Evolutionary conservation across 1,140 invertebrate genomes (phyloP).

Genomic region (Andricus grossulariae): DNA sequence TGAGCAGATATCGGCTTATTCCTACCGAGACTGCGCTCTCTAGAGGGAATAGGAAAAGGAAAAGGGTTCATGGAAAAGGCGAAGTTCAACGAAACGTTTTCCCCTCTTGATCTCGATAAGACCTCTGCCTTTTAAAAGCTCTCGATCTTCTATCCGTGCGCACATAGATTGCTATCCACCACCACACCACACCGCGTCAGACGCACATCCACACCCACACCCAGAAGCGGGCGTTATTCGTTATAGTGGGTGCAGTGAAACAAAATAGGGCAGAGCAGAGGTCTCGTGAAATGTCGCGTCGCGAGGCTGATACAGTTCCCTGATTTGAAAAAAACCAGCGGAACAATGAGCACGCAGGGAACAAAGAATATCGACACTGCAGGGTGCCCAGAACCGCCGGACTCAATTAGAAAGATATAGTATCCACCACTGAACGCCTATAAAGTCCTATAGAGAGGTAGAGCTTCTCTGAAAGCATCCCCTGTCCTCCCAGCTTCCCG

Average conservation of each 20-base stretch:
- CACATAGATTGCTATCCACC: constrained; percentile 11
- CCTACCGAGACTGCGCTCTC: neutral
- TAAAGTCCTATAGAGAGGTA: neutral
- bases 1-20: neutral
- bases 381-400: constrained; percentile 40
- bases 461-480: constrained; percentile 24
- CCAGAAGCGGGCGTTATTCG: neutral
- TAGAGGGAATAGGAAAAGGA: neutral
- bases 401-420: constrained; percentile 49
- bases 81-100: constrained; percentile 28
- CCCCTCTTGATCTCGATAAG: constrained; percentile 27
- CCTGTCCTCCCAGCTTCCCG: neutral
- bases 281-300: constrained; percentile 41
- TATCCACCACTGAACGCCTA: constrained; percentile 7
- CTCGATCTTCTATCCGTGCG: constrained; percentile 2
- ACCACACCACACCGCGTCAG: neutral
- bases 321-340: constrained; percentile 45
- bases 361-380: constrained; percentile 48
- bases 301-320: constrained; percentile 41
- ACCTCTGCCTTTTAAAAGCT: constrained; percentile 28
- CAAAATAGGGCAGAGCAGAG: constrained; percentile 43
- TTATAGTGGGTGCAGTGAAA: neutral
- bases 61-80: constrained; percentile 23
- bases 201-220: neutral
- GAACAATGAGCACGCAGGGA: constrained; percentile 46